Base-by-base conservation (phyloP, 2,888 invertebrate genomes). In the Spilarctia lutea region DNA sequence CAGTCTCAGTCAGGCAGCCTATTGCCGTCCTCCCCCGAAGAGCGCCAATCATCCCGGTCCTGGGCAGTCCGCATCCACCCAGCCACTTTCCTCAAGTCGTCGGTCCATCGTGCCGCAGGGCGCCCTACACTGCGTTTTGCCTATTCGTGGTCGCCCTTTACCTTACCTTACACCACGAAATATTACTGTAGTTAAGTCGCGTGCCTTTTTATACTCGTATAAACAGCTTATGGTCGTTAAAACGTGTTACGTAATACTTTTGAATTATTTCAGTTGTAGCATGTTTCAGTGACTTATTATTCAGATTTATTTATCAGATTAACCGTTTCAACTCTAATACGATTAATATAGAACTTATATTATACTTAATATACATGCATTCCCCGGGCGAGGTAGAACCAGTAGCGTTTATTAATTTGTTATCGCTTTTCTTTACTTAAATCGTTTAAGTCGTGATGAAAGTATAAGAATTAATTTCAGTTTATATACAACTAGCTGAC, bases 271-370 rank as follows among this genome's bases (percentile, higher is more conserved):
- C 78, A 80, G 80, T 75, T 79, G 77, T 86, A 81, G 85, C 86
- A 85, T 84, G 87, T 81, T 81, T 65, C 76, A 78, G 72, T 71
- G 75, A 74, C 79, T 87, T 83, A 86, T 87, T 87, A 87, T 79
- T 80, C 70, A 85, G 87, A 87, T 87, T 86, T 83, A 81, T 83
- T 78, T 81, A 71, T 70, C 79, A 85, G 87, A 87, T 87, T 86
- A 83, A 68, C 73, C 80, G 80, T 77, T 75, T 71, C 65, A 68
- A 77, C 78, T 74, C 67, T 83, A 81, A 83, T 80, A 74, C 78
- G 81, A 84, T 79, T 81, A 85, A 77, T 78, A 77, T 77, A 77
- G 79, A 76, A 75, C 52, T 78, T 79, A 79, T 75, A 81, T 80
- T 76, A 48, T 65, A 52, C 39, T 52, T 39, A 10, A 68, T 33